Conservation (phyloP, 1,140 invertebrate genomes). For the Brachionus rotundiformis region DNA sequence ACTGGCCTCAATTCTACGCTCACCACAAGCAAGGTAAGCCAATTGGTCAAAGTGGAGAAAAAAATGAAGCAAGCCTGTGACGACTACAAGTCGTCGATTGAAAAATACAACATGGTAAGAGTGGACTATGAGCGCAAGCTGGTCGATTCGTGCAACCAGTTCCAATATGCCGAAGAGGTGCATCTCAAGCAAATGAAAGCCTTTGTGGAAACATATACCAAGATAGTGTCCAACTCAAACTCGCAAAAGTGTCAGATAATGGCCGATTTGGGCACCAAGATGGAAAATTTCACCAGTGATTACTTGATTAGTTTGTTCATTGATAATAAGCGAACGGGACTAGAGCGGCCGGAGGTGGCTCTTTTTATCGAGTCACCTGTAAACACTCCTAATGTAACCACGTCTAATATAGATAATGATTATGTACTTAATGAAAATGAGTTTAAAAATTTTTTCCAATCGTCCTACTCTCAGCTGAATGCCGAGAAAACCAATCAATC, state of each 20-base stretch:
- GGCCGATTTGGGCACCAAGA: neutral
- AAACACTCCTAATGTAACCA: neutral
- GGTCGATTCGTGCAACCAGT: constrained; percentile 46
- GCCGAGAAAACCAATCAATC: constrained; percentile 19
- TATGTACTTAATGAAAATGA: constrained; percentile 32
- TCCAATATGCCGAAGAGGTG: constrained; percentile 37
- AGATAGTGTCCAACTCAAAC: neutral
- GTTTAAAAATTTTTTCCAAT: constrained; percentile 35
- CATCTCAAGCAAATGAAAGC: constrained; percentile 46
- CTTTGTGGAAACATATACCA: neutral
- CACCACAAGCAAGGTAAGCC: constrained; percentile 16
- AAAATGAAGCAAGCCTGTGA: constrained; percentile 41
- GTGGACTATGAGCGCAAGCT: constrained; percentile 43
- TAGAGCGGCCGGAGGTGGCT: neutral
- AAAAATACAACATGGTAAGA: constrained; percentile 11
- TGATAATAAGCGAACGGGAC: constrained; percentile 44
- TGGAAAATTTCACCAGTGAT: neutral
- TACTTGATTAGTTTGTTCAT: constrained; percentile 21
- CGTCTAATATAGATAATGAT: neutral
- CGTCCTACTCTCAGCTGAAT: constrained; percentile 29
- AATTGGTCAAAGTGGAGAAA: constrained; percentile 18
- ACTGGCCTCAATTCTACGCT: neutral
- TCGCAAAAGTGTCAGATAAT: neutral
- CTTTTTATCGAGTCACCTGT: constrained; percentile 12
- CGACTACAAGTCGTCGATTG: constrained; percentile 28